Evolutionary conservation across 1,140 invertebrate genomes (phyloP).

Genomic region (Psix sp.): DNA sequence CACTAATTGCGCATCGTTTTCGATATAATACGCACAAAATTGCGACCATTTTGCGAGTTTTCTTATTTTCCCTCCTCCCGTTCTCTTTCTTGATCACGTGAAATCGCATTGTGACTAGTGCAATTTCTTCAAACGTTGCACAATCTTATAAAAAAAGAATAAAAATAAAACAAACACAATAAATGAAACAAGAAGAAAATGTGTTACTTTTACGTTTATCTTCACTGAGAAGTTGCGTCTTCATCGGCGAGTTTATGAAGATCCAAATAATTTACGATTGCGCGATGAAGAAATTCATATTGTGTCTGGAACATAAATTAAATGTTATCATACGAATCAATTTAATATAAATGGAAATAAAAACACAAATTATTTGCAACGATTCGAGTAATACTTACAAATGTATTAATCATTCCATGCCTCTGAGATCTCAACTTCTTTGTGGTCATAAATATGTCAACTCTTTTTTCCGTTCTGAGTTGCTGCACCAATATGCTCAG

Average conservation of each 20-base stretch:
- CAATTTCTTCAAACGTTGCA: conserved; percentile 28
- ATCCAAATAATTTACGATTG: conserved; percentile 92
- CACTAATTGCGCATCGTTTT: conserved; percentile 52
- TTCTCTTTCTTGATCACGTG: conserved; percentile 20
- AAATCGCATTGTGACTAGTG: conserved; percentile 51
- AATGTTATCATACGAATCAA: too few species aligned
- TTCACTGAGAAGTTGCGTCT: conserved; percentile 72
- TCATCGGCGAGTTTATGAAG: conserved; percentile 84
- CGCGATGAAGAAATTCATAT: conserved; percentile 93
- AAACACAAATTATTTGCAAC: too few species aligned
- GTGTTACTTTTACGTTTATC: conserved; percentile 19
- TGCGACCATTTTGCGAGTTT: conserved; percentile 41
- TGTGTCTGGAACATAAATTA: conserved; percentile 82
- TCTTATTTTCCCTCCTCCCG: conserved; percentile 25
- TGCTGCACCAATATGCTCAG: conserved; percentile 91
- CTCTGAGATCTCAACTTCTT: conserved; percentile 90
- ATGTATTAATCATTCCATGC: conserved; percentile 88
- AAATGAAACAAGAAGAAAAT: conserved; percentile 17
- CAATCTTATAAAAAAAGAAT: conserved; percentile 8
- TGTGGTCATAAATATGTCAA: conserved; percentile 90
- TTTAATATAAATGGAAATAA: conserved; percentile 1
- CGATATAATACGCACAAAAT: conserved; percentile 49
- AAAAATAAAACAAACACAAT: conserved; percentile 7
- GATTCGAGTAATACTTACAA: too few species aligned
- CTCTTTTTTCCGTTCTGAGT: conserved; percentile 86